A percentile compares a stretch with the other conserved stretches of the same genome.
These are phyloP conservation scores for Steinernema hermaphroditum DNA, from an alignment of 2,888 invertebrate genomes.

Conservation along the genomic window DNA sequence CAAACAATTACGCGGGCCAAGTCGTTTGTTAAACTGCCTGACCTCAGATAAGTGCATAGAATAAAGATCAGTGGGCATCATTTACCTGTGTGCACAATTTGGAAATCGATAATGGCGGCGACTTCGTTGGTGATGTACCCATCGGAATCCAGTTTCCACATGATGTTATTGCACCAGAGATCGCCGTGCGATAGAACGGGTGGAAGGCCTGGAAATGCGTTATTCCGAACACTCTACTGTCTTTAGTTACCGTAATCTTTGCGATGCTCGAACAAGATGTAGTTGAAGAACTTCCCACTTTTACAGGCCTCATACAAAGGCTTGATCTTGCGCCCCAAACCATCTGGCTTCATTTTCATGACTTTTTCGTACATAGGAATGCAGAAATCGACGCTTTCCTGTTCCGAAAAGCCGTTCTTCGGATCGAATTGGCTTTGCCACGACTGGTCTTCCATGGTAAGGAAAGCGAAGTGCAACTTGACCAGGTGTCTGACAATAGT, in stretches of 20 bases:
- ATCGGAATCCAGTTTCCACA: background rate
- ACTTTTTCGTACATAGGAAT: background rate
- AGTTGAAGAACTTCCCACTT: background rate
- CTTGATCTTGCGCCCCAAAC: background rate
- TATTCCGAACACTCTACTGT: background rate
- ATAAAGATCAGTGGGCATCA: no score
- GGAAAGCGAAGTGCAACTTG: background rate
- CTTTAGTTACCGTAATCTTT: background rate
- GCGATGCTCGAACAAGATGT: background rate
- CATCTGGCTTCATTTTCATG: background rate
- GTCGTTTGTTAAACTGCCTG: background rate
- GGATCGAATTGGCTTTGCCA: background rate
- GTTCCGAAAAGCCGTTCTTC: background rate
- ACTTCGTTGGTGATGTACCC: background rate
- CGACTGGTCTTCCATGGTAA: background rate
- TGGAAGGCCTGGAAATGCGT: background rate
- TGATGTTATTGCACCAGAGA: slow-evolving; percentile 8
- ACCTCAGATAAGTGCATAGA: no score
- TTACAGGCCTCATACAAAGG: slow-evolving; percentile 2
- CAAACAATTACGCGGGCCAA: background rate
- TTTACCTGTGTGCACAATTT: background rate
- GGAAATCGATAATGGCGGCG: slow-evolving; percentile 6
- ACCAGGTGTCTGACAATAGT: background rate
- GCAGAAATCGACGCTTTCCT: background rate
- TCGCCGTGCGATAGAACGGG: background rate